Conservation (phyloP, 2,888 invertebrate genomes). For the Pharmacophagus antenor region DNA sequence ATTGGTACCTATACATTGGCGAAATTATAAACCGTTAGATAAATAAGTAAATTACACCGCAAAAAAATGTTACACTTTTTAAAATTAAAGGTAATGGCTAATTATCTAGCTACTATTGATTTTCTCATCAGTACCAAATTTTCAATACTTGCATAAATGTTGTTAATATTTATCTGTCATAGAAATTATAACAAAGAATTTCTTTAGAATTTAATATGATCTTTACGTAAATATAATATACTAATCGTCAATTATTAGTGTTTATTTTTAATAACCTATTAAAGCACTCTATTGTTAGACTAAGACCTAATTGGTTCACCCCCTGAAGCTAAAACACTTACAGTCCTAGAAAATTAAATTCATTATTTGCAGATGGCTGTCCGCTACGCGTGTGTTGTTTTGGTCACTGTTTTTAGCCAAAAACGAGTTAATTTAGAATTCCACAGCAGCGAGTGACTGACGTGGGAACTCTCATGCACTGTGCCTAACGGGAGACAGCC, state of each 20-base stretch:
- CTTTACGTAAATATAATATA: not conserved
- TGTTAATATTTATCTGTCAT: too few species aligned
- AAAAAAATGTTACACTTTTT: too few species aligned
- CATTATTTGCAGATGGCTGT: conserved; percentile 12
- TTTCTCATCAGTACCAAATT: too few species aligned
- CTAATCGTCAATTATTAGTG: not conserved
- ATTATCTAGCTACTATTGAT: too few species aligned
- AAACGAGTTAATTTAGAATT: conserved; percentile 22
- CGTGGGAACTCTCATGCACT: conserved; percentile 20
- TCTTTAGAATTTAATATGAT: too few species aligned
- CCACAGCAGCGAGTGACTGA: conserved; percentile 18
- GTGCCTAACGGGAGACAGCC: conserved; percentile 36
- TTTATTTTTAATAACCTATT: not conserved
- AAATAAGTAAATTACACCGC: too few species aligned
- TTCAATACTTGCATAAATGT: too few species aligned
- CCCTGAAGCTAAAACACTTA: conserved; percentile 2
- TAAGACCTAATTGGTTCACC: conserved; percentile 6
- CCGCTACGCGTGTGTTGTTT: conserved; percentile 7
- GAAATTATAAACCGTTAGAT: too few species aligned
- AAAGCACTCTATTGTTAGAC: conserved; percentile 9
- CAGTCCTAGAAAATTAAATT: conserved; percentile 2
- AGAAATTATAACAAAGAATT: too few species aligned
- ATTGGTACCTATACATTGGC: too few species aligned
- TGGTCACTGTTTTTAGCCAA: conserved; percentile 10
- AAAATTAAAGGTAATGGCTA: too few species aligned